A percentile compares a stretch with the other conserved stretches of the same genome.
These are phyloP conservation scores for Neotoma lepida DNA, from an alignment of 2,113 vertebrate species.

Conservation along the genomic window DNA sequence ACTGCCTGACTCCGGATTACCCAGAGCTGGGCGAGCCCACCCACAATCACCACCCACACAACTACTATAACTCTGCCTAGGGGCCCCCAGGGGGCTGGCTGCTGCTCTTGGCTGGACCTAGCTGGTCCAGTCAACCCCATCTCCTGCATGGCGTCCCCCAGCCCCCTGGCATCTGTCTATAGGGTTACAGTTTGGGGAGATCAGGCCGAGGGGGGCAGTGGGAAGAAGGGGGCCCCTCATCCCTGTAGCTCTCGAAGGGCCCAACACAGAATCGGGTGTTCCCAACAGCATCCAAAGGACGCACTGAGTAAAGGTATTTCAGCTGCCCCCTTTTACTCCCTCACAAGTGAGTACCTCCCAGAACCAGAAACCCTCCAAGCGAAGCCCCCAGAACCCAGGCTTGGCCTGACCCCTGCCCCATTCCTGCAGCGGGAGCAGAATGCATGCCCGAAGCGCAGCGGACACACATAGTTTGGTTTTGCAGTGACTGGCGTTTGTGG, in stretches of 20 bases:
- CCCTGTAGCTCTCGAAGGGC: slow-evolving; percentile 10
- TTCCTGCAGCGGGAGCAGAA: slow-evolving; percentile 51
- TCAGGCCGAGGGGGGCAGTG: background rate
- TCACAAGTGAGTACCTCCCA: slow-evolving; percentile 67
- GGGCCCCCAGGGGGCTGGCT: slow-evolving; percentile 50
- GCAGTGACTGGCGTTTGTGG: slow-evolving; percentile 48
- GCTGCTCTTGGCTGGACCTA: slow-evolving; percentile 60
- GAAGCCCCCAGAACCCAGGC: slow-evolving; percentile 59
- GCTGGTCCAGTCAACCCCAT: slow-evolving; percentile 42
- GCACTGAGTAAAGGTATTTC: slow-evolving; percentile 62
- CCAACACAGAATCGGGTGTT: slow-evolving; percentile 39
- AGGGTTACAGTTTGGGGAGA: slow-evolving; percentile 58
- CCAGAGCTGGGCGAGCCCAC: slow-evolving; percentile 80
- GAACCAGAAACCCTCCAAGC: slow-evolving; percentile 56
- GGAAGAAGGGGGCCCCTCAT: background rate
- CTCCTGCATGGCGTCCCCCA: slow-evolving; percentile 64
- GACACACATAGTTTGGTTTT: slow-evolving; percentile 74
- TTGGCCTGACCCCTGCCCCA: slow-evolving; percentile 41
- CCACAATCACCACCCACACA: slow-evolving; percentile 87
- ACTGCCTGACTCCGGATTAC: slow-evolving; percentile 85
- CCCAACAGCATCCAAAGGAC: slow-evolving; percentile 12
- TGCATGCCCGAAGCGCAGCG: slow-evolving; percentile 71
- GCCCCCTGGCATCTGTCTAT: slow-evolving; percentile 59
- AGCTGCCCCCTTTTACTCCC: slow-evolving; percentile 46
- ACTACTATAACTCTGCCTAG: slow-evolving; percentile 92